phyloP scores from a whole-genome alignment of 2,797 vertebrate species.

The Siniperca scherzeri region DNA sequence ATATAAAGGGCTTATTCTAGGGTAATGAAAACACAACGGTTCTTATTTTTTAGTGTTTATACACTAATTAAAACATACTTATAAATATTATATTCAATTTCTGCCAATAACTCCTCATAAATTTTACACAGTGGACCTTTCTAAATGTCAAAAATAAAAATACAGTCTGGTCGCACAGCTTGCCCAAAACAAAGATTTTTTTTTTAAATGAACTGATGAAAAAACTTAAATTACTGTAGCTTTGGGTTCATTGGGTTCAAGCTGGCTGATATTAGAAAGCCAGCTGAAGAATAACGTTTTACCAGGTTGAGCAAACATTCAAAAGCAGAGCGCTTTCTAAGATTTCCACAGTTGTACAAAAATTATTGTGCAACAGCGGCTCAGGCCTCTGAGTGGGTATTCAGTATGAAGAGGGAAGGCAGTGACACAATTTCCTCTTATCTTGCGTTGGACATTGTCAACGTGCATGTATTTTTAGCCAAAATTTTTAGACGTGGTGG shows the following conservation, averaged over 20 bases:
- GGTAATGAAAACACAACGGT: too few relatives aligned
- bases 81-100: too few relatives aligned
- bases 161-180: background rate
- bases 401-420: background rate
- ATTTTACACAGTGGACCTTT: too few relatives aligned
- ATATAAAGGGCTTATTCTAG: too few relatives aligned
- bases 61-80: too few relatives aligned
- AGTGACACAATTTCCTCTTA: conserved; percentile 9
- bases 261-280: background rate
- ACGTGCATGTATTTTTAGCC: background rate
- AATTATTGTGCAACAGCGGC: conserved; percentile 28
- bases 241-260: background rate
- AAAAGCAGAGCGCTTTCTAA: conserved; percentile 11
- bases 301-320: conserved; percentile 15
- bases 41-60: too few relatives aligned
- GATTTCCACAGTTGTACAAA: conserved; percentile 3
- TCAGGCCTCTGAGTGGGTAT: background rate
- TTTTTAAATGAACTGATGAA: background rate
- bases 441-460: background rate
- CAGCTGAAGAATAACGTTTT: background rate
- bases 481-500: background rate
- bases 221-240: background rate
- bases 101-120: too few relatives aligned
- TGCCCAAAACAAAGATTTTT: background rate
- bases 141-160: background rate